phyloP scores from a whole-genome alignment of 1,140 invertebrate species.

The Forficula auricularia region DNA sequence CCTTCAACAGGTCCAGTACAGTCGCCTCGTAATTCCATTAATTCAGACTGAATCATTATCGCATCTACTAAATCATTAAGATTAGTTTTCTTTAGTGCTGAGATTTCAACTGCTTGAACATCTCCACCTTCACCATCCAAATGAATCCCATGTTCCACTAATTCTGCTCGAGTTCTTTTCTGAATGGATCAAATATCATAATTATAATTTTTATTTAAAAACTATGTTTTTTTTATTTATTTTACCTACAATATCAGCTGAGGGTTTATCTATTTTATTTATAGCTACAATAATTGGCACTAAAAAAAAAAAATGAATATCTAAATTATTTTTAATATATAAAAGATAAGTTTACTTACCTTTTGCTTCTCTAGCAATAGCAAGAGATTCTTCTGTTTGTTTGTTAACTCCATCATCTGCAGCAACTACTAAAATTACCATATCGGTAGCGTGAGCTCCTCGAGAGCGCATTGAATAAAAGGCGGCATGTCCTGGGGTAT shows the following conservation, averaged over 20 bases:
- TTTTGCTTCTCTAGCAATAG: slow-evolving; percentile 54
- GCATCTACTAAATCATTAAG: slow-evolving; percentile 68
- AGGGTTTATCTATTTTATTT: slow-evolving; percentile 93
- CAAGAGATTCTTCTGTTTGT: slow-evolving; percentile 73
- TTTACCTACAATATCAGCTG: slow-evolving; percentile 63
- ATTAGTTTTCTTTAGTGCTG: slow-evolving; percentile 71
- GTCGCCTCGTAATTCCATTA: slow-evolving; percentile 71
- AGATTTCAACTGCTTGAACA: slow-evolving; percentile 77
- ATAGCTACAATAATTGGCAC: slow-evolving; percentile 96
- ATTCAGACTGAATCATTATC: slow-evolving; percentile 67
- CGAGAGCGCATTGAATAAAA: slow-evolving; percentile 80
- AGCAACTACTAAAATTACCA: slow-evolving; percentile 91
- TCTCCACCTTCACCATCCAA: slow-evolving; percentile 85
- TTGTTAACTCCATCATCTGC: slow-evolving; percentile 98
- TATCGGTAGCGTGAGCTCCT: slow-evolving; percentile 83
- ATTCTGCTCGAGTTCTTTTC: slow-evolving; percentile 48
- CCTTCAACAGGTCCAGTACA: slow-evolving; percentile 72
- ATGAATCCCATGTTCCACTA: slow-evolving; percentile 59
- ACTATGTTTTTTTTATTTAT: slow-evolving; percentile 14
- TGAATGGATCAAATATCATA: too few relatives aligned
- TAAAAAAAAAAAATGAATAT: slow-evolving; percentile 27
- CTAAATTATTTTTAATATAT: slow-evolving; percentile 3
- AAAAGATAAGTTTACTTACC: slow-evolving; percentile 25
- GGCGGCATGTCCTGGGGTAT: slow-evolving; percentile 99
- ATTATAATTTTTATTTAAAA: too few relatives aligned